A percentile compares a stretch with the other conserved stretches of the same genome.
Evolutionary conservation across 2,113 vertebrate genomes (phyloP).

Genomic region (Panthera uncia): DNA sequence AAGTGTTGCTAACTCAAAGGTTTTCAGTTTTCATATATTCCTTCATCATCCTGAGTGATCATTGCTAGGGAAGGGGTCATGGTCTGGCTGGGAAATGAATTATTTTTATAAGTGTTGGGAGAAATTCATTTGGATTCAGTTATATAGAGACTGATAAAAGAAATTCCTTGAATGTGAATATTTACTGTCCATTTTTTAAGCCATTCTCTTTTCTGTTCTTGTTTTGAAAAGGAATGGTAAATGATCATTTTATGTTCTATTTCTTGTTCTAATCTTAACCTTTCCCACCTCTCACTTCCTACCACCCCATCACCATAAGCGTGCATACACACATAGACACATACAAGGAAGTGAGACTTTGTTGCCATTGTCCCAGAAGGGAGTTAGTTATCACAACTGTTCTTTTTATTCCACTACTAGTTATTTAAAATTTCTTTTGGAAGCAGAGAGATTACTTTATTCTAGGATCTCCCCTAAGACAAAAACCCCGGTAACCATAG

Average conservation of each 20-base stretch:
- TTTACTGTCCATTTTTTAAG: not conserved
- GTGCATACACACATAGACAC: not conserved
- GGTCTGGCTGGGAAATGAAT: not conserved
- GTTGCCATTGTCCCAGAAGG: not conserved
- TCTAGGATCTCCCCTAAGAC: slow-evolving; percentile 64
- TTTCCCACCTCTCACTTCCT: not conserved
- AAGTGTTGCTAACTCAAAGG: not conserved
- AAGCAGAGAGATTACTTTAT: slow-evolving; percentile 32
- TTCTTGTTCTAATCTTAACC: not conserved
- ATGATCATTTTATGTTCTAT: not conserved
- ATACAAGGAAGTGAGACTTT: not conserved
- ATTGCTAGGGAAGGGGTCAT: not conserved
- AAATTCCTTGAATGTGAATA: not conserved
- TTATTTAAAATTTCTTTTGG: slow-evolving; percentile 47
- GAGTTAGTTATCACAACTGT: not conserved
- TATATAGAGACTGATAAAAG: not conserved
- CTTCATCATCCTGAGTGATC: not conserved
- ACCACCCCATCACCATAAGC: not conserved
- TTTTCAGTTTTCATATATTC: not conserved
- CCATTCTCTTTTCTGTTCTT: not conserved
- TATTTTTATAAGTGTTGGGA: not conserved
- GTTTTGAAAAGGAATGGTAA: not conserved
- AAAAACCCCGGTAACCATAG: slow-evolving; percentile 54
- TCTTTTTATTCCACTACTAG: not conserved
- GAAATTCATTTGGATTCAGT: not conserved